These are phyloP conservation scores for Magallana gigas DNA, from an alignment of 1,140 invertebrate species.

Conservation along the genomic window DNA sequence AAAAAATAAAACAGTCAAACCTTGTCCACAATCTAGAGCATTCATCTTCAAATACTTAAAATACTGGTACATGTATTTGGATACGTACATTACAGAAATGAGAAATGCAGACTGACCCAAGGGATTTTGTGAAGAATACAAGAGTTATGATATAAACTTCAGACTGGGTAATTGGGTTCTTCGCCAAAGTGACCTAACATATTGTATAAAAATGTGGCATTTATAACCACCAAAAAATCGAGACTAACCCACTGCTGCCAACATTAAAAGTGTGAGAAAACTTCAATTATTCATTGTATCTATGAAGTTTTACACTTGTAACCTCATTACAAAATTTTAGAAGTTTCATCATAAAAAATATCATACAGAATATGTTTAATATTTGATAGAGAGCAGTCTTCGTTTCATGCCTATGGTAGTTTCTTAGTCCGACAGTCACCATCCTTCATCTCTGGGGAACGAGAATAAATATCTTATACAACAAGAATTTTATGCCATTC, in stretches of 20 bases:
- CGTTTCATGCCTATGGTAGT: neutral
- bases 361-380: slow-evolving; percentile 29
- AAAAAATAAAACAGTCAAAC: too few relatives aligned
- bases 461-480: neutral
- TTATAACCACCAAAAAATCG: neutral
- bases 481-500: too few relatives aligned
- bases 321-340: neutral
- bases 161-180: slow-evolving; percentile 1
- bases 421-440: slow-evolving; percentile 12
- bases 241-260: neutral
- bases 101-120: neutral
- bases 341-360: slow-evolving; percentile 22
- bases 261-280: neutral
- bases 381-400: slow-evolving; percentile 7
- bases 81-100: neutral
- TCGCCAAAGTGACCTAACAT: neutral
- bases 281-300: slow-evolving; percentile 16
- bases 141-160: slow-evolving; percentile 24
- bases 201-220: neutral
- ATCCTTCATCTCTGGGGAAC: neutral
- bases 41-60: too few relatives aligned
- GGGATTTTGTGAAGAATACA: slow-evolving; percentile 13
- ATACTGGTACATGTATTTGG: too few relatives aligned
- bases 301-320: slow-evolving; percentile 24
- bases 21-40: too few relatives aligned